Base-by-base conservation (phyloP, 2,113 vertebrate genomes). In the Sitta europaea region DNA sequence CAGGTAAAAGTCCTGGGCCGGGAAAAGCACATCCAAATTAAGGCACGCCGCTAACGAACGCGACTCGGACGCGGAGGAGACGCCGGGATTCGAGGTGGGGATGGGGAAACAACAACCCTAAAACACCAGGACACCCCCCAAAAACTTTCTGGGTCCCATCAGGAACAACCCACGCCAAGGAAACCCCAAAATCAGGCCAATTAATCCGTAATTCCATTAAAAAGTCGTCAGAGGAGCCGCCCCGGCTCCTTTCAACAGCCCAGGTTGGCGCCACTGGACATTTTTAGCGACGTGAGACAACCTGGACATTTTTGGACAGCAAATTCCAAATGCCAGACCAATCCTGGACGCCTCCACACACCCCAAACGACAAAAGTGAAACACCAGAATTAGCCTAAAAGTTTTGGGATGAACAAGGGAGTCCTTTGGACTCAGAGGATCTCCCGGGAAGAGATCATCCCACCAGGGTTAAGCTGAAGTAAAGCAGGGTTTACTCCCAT, bases 311-410 rank as follows among this genome's bases (percentile, higher is more conserved):
- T 43, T 0, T 2, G 20, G 42, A 57, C 27, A 55, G 28, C 57
- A 10, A 87, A 45, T 1, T 8, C 28, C 53, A 36, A 7, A 2
- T 5, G 18, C 24, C 42, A 28, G 19, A 42, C 27, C 72, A 31
- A 61, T 3, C 25, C 23, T 2, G 0, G 0, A 22, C 1, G 12
- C 38, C 17, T 31, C 65, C 8, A 27, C 33, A 3, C 0, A 0
- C 57, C 47, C 35, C 9, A 14, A 54, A 65, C 9, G 0, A 15
- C 23, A 54, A 62, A 81, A 4, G 4, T 5, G 15, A 57, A 78
- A 65, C 0, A 40, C 22, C 28, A 5, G 35, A 62, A 73, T 2
- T 0, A 45, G 36, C 40, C 28, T 14, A 7, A 53, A 72, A 86
- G 31, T 36, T 42, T 11, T 0, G 5, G 50, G 67, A 12, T 2